Evolutionary conservation across 2,888 invertebrate species (phyloP).

Genomic region (Campoplex capitator): DNA sequence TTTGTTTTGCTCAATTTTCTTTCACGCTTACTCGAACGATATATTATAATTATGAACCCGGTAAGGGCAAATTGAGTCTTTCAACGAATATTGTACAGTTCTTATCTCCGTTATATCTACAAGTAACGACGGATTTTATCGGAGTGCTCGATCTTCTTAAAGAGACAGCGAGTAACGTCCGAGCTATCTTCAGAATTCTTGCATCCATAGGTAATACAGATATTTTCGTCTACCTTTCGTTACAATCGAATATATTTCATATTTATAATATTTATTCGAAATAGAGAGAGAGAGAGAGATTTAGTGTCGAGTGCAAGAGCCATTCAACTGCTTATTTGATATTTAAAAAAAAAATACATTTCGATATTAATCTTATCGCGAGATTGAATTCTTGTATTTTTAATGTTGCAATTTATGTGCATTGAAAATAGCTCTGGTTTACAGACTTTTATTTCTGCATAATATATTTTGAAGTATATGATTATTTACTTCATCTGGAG

Average conservation of each 20-base stretch:
- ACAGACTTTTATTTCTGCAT: not conserved
- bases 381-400: not conserved
- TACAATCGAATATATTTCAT: not conserved
- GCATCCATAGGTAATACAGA: constrained; percentile 9
- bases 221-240: constrained; percentile 14
- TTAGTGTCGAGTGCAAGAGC: not conserved
- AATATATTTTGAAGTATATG: no score
- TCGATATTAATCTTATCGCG: not conserved
- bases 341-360: not conserved
- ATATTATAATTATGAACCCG: constrained; percentile 25
- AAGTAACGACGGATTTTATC: constrained; percentile 33
- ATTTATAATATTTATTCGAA: constrained; percentile 39
- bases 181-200: constrained; percentile 40
- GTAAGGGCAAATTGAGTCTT: constrained; percentile 43
- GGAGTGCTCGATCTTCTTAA: constrained; percentile 42
- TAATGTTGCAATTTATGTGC: not conserved
- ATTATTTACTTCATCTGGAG: no score
- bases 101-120: constrained; percentile 41
- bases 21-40: constrained; percentile 21
- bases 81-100: constrained; percentile 28
- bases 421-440: no score
- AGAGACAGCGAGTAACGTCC: constrained; percentile 19
- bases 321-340: not conserved
- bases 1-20: constrained; percentile 9
- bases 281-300: no score